phyloP scores from a whole-genome alignment of 2,113 vertebrate genomes.

The Leptodactylus fuscus region DNA sequence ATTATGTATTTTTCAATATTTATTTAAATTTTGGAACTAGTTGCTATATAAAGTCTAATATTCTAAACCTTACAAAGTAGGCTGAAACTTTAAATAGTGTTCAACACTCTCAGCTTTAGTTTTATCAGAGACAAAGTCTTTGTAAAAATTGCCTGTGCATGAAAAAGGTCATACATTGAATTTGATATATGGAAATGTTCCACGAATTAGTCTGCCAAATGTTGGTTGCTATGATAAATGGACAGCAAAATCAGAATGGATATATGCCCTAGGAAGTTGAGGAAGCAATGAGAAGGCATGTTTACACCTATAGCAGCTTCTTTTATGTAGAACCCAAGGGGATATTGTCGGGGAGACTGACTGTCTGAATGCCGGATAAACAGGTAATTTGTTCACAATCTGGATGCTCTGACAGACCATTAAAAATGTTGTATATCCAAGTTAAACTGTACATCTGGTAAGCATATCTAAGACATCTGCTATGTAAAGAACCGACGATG shows the following conservation, averaged over 20 bases:
- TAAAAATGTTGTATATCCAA: constrained; percentile 43
- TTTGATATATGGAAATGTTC: constrained; percentile 9
- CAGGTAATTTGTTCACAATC: constrained; percentile 56
- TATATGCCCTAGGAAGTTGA: neutral
- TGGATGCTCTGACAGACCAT: constrained; percentile 47
- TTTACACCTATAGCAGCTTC: constrained; percentile 40
- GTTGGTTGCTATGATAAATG: constrained; percentile 18
- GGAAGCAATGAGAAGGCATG: constrained; percentile 28
- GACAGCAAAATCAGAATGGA: neutral
- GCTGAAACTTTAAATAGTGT: neutral
- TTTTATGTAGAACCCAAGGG: constrained; percentile 50
- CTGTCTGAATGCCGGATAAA: constrained; percentile 51
- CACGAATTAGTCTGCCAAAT: constrained; percentile 10
- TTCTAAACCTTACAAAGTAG: neutral
- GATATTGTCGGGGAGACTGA: constrained; percentile 40
- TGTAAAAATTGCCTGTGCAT: neutral
- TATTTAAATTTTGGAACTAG: neutral
- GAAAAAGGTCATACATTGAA: neutral
- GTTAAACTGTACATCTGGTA: constrained; percentile 51
- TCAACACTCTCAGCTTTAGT: too few relatives aligned
- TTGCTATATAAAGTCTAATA: neutral
- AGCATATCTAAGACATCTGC: constrained; percentile 37
- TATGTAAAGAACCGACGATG: neutral
- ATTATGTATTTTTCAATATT: neutral
- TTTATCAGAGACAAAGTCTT: neutral